Base-by-base conservation (phyloP, 2,113 vertebrate genomes). In the Erinaceus europaeus region DNA sequence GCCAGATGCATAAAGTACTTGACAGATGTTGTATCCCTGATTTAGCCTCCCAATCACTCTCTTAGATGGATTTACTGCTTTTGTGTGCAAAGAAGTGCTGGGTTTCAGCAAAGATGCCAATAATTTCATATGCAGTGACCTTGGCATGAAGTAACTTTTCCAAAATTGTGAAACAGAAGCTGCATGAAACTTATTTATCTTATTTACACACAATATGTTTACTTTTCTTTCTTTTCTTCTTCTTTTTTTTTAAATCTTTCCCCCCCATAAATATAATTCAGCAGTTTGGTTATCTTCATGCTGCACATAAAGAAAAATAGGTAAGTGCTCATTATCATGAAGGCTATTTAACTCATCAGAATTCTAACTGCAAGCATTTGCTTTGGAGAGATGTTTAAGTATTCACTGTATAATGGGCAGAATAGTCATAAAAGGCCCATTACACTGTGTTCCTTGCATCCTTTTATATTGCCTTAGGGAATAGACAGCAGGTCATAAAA, bases 21-120 rank as follows among this genome's bases (percentile, higher is more conserved):
- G 42, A 88, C 78, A 95, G 92, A 90, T 69, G 38, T 86, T 93
- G 2, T 25, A 55, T 38, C 42, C 38, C 18, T 91, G 17, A 46
- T 86, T 89, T 29, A 80, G 74, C 76, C 83, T 94, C 36, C 78
- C 46, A 88, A 29, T 86, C 94, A 67, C 3, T 50, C 42, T 92
- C 79, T 42, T 50, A 90, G 93, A 81, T 91, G 71, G 90, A 92
- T 67, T 55, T 91, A 74, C 14, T 2, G 2, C 18, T 61, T 92
- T 92, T 87, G 38, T 86, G 44, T 53, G 9, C 14, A 81, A n/a
- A 32, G 71, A 77, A 84, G 34, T 76, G 50, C 57, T 81, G 32
- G 9, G n/a, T 92, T 95, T 94, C 34, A 89, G 73, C 82, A 93
- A 88, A 94, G 67, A 90, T 91, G 79, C 72, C 90, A 94, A 88